Evolutionary conservation across 2,888 invertebrate species (phyloP), one percentile per base, ranked within the genome.

Genomic region (Sminthurides aquaticus): DNA sequence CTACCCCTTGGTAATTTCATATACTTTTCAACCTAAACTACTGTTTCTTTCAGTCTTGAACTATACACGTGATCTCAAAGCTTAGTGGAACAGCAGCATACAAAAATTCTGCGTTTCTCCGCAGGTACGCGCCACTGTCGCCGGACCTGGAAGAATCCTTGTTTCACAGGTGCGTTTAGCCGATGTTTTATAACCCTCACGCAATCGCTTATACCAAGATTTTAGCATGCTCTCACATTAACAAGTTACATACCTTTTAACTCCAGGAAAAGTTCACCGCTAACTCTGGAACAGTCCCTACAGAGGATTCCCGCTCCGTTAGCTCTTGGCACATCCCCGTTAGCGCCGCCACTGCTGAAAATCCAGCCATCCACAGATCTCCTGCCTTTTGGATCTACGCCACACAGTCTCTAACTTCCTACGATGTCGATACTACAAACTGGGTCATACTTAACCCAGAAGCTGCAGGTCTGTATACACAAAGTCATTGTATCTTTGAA

Each of bases 1-100:
- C 20, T 67, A 57, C 49, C 69, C 69, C 2, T 24, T 69, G 2
- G 55, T 69, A 3, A 57, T 8, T 18, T n/a, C n/a, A n/a, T n/a
- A n/a, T n/a, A n/a, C n/a, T n/a, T n/a, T n/a, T n/a, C n/a, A n/a
- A n/a, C n/a, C n/a, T n/a, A n/a, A n/a, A n/a, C n/a, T n/a, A n/a
- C n/a, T n/a, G n/a, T n/a, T n/a, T n/a, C n/a, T n/a, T n/a, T n/a
- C n/a, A n/a, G n/a, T n/a, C n/a, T n/a, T n/a, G n/a, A n/a, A n/a
- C n/a, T n/a, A n/a, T n/a, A n/a, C n/a, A n/a, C n/a, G n/a, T n/a
- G n/a, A n/a, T n/a, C n/a, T n/a, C n/a, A n/a, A n/a, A n/a, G n/a
- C n/a, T n/a, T n/a, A n/a, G n/a, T n/a, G n/a, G n/a, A n/a, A n/a
- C n/a, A n/a, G n/a, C n/a, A 34, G 52, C 52, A 52, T 15, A 52